Evolutionary conservation across 1,140 invertebrate species (phyloP), one percentile per base, ranked within the genome.

Genomic region (Limonius californicus): DNA sequence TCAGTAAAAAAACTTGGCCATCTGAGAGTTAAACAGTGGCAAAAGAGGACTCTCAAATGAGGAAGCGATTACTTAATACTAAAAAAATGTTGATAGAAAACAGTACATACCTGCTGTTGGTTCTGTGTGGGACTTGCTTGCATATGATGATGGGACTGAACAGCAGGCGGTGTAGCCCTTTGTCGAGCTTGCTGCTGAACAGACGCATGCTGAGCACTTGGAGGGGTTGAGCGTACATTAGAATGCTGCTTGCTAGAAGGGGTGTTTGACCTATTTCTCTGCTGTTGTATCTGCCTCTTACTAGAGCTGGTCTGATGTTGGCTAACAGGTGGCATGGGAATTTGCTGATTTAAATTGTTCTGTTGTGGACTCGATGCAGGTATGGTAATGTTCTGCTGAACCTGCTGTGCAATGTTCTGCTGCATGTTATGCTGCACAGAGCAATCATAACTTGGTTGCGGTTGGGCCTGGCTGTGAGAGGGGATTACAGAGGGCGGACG

Each of bases 351-450:
- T 12, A 66, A 50, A 66, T 64, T 70, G 55, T 67, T 72, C 60
- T 77, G 79, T 61, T 72, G 70, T 30, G 74, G 74, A 63, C 74
- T 76, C 1, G 73, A 74, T 1, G 73, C 72, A 0, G 73, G 74
- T 18, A 72, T 64, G 11, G 54, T 62, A 19, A 63, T 66, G 7
- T 68, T 68, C 70, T 78, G 76, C 58, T 72, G 74, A 16, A 74
- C 76, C 54, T 83, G 75, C 72, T 76, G 74, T 75, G 85, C 71
- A 77, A 84, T 71, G n/a, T 47, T 61, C 39, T 64, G 74, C 78
- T 83, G 75, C 77, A 80, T 53, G 76, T 79, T 72, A 79, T 83
- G 77, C 47, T 84, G 82, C 72, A 87, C 82, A 2, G 84, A 82
- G 58, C 84, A 85, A 72, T 87, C 84, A 42, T 77, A 77, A 55